Conservation (phyloP, 2,113 vertebrate genomes). For the Agelaius phoeniceus region DNA sequence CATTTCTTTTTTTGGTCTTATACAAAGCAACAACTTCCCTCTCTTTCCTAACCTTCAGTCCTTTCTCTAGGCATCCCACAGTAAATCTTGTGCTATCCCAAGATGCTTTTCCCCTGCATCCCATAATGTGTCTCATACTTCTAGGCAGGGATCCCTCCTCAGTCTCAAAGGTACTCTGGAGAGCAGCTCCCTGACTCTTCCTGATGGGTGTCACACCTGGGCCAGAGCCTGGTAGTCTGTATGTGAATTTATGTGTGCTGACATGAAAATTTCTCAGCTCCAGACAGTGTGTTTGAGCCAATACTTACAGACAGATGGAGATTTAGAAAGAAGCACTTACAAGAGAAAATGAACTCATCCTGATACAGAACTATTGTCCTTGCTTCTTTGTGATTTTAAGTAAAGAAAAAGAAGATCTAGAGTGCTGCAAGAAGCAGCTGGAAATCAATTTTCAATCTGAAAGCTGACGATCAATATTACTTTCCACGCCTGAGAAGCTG, state of each 20-base stretch:
- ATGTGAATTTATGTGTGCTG: rapidly evolving
- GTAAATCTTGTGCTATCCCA: not conserved
- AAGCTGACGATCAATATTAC: not conserved
- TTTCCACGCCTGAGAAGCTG: not conserved
- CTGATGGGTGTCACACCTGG: not conserved
- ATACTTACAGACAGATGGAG: not conserved
- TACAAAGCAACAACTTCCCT: not conserved
- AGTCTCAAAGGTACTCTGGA: not conserved
- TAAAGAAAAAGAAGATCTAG: not conserved
- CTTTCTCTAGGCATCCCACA: not conserved
- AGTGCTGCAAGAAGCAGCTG: not conserved
- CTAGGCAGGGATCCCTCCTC: rapidly evolving
- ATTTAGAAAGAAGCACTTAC: not conserved
- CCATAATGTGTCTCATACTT: not conserved
- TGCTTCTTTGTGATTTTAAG: not conserved
- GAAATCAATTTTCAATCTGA: not conserved
- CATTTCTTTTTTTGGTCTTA: not conserved
- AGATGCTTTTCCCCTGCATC: not conserved
- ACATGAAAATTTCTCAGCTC: not conserved
- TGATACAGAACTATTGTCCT: not conserved
- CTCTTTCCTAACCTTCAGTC: not conserved
- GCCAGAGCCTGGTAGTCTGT: not conserved
- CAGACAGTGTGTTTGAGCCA: not conserved
- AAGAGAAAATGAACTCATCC: not conserved
- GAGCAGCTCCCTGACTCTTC: not conserved